phyloP scores from a whole-genome alignment of 2,888 invertebrate species.

The Halictus ligatus region DNA sequence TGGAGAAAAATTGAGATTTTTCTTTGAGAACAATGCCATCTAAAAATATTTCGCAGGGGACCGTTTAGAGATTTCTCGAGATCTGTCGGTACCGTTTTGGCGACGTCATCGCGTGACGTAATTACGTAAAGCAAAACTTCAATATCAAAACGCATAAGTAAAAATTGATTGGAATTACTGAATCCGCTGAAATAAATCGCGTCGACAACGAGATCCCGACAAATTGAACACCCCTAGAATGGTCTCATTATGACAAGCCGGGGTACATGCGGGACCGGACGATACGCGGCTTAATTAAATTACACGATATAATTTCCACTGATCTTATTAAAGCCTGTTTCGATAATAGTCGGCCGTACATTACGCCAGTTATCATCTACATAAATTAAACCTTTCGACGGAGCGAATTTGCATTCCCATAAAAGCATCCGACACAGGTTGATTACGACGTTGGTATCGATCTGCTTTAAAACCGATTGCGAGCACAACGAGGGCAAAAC shows the following conservation, averaged over 20 bases:
- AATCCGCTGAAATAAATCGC: background rate
- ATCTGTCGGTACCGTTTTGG: background rate
- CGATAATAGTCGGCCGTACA: constrained; percentile 29
- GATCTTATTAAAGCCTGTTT: constrained; percentile 36
- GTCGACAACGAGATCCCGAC: constrained; percentile 18
- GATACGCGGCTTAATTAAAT: constrained; percentile 43
- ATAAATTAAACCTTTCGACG: constrained; percentile 42
- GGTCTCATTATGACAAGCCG: constrained; percentile 18
- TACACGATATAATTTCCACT: constrained; percentile 37
- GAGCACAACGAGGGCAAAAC: background rate
- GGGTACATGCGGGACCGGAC: constrained; percentile 25
- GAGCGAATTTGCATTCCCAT: constrained; percentile 33
- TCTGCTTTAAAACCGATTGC: background rate
- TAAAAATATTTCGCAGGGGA: background rate
- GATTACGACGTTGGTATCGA: constrained; percentile 33
- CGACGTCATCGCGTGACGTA: background rate
- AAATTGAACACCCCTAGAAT: constrained; percentile 32
- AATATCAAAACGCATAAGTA: background rate
- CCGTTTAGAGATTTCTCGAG: background rate
- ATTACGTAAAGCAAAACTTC: background rate
- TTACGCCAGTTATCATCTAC: constrained; percentile 37
- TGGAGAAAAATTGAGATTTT: background rate
- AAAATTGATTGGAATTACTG: background rate
- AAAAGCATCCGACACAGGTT: constrained; percentile 21
- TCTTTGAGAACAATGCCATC: too few relatives aligned